phyloP scores from a whole-genome alignment of 2,797 vertebrate genomes.

The Rhinichthys osculus region DNA sequence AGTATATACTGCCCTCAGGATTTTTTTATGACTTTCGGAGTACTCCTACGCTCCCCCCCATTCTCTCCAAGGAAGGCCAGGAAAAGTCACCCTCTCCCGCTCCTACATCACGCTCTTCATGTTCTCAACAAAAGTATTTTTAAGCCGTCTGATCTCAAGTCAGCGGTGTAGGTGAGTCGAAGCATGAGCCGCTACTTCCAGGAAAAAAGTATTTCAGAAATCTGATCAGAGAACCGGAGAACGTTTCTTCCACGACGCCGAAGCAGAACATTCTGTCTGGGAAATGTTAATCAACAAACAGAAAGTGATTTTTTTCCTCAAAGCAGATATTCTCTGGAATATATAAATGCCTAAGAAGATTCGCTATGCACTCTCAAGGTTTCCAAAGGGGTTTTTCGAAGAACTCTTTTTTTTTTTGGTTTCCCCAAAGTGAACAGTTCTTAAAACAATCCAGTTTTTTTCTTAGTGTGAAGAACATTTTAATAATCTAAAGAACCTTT shows the following conservation, averaged over 20 bases:
- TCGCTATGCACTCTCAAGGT: background rate
- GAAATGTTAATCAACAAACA: background rate
- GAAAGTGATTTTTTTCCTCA: background rate
- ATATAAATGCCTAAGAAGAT: background rate
- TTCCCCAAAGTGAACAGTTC: background rate
- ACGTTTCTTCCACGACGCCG: background rate
- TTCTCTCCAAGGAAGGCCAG: slow-evolving; percentile 66
- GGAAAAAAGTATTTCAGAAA: slow-evolving; percentile 26
- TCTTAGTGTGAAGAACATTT: background rate
- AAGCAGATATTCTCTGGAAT: background rate
- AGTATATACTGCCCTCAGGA: slow-evolving; percentile 70
- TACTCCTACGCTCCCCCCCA: slow-evolving; percentile 68
- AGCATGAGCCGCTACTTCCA: slow-evolving; percentile 10
- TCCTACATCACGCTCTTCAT: slow-evolving; percentile 35
- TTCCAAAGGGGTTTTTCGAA: background rate
- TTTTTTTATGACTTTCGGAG: slow-evolving; percentile 56
- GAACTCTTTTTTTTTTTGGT: background rate
- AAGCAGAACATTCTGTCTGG: background rate
- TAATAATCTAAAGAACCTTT: background rate
- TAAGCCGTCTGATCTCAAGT: slow-evolving; percentile 11
- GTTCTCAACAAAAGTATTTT: slow-evolving; percentile 4
- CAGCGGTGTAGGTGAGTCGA: slow-evolving; percentile 3
- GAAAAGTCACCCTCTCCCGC: slow-evolving; percentile 48
- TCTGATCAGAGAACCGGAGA: background rate
- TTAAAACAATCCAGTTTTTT: background rate